phyloP scores from a whole-genome alignment of 1,140 invertebrate species.

The Heliothis subflexa region DNA sequence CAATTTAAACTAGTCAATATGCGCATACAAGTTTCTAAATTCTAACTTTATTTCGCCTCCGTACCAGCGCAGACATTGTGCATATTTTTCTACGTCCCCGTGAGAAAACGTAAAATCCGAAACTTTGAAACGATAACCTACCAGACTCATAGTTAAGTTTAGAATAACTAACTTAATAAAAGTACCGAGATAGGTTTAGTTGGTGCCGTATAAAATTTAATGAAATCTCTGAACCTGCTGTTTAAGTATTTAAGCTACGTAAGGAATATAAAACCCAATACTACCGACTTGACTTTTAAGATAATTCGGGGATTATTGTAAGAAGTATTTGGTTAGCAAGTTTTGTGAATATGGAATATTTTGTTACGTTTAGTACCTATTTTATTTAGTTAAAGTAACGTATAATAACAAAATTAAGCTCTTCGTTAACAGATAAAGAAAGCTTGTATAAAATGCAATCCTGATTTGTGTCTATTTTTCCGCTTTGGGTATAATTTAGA shows the following conservation, averaged over 20 bases:
- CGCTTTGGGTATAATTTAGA: no score
- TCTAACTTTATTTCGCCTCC: constrained; percentile 17
- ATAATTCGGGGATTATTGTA: constrained; percentile 32
- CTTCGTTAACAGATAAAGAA: no score
- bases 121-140: constrained; percentile 40
- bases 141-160: constrained; percentile 36
- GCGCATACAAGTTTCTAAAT: constrained; percentile 18
- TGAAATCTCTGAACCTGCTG: constrained; percentile 24
- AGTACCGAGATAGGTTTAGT: constrained; percentile 41
- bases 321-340: constrained; percentile 14
- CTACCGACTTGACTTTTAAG: constrained; percentile 21
- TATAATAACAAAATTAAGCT: background rate
- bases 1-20: constrained; percentile 38
- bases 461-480: no score
- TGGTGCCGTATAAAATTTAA: constrained; percentile 32
- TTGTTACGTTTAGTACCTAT: background rate
- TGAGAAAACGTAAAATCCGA: constrained; percentile 40
- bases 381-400: background rate
- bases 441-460: no score
- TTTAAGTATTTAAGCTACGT: constrained; percentile 14
- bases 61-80: background rate
- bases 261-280: constrained; percentile 14
- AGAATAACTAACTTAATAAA: constrained; percentile 43
- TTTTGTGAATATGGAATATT: background rate
- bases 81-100: constrained; percentile 30